Percentiles rank a stretch among this genome's conserved stretches.
Evolutionary conservation across 37 sponge, comb jelly and placozoan genomes (phyloP).

Genomic region (Beroe forskalii): DNA sequence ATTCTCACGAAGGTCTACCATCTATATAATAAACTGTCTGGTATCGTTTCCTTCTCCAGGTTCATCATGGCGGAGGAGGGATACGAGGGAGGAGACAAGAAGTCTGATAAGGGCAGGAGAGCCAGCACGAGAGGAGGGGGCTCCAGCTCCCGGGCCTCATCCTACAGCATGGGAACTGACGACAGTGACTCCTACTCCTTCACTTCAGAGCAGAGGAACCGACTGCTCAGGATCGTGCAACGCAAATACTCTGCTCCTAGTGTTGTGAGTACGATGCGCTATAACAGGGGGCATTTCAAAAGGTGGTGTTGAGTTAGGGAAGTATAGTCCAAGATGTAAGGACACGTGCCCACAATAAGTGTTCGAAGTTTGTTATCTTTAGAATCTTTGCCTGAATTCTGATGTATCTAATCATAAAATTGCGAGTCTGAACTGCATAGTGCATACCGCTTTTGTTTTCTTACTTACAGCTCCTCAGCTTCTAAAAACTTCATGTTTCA

Average conservation of each 20-base stretch:
- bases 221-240: constrained; percentile 27
- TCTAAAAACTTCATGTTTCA: too few species aligned
- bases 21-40: too few species aligned
- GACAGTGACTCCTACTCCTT: not conserved
- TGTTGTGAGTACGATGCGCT: not conserved
- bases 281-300: not conserved
- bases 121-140: not conserved
- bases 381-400: too few species aligned
- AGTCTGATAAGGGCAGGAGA: not conserved
- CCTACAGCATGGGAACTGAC: not conserved
- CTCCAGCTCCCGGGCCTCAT: not conserved
- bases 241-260: not conserved
- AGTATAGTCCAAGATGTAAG: too few species aligned
- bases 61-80: constrained; percentile 61
- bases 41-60: too few species aligned
- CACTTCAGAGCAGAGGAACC: not conserved
- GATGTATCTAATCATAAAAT: too few species aligned
- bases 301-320: not conserved
- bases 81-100: not conserved
- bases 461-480: too few species aligned
- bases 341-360: too few species aligned
- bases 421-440: too few species aligned
- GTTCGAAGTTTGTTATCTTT: too few species aligned
- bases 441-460: too few species aligned
- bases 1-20: too few species aligned